These are phyloP conservation scores for Microchirus variegatus DNA, from an alignment of 2,797 vertebrate genomes.

Conservation along the genomic window DNA sequence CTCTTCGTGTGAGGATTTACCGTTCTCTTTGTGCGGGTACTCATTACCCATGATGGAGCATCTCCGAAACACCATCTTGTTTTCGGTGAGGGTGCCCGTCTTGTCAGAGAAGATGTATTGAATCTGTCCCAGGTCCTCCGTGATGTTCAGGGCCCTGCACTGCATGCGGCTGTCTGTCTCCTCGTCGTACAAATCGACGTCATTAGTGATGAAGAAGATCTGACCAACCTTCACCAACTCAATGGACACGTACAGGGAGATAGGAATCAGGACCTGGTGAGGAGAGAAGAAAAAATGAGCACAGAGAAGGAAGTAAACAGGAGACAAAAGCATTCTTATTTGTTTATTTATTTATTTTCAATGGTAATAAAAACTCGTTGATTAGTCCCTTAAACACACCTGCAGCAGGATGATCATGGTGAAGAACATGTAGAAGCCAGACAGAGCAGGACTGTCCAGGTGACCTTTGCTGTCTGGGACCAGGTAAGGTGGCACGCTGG, in stretches of 20 bases:
- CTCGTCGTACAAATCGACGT: conserved; percentile 91
- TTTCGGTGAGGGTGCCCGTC: conserved; percentile 96
- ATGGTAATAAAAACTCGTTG: conserved; percentile 4
- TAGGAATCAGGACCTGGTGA: conserved; percentile 91
- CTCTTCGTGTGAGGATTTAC: conserved; percentile 65
- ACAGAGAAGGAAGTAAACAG: not conserved
- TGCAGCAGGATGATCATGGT: conserved; percentile 97
- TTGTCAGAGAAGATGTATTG: conserved; percentile 96
- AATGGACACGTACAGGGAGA: conserved; percentile 94
- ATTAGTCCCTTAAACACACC: conserved; percentile 74
- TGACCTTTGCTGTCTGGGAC: conserved; percentile 79
- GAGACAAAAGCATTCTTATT: not conserved
- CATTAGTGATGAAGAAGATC: conserved; percentile 91
- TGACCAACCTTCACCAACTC: conserved; percentile 93
- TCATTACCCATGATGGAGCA: conserved; percentile 91
- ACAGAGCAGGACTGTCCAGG: conserved; percentile 75
- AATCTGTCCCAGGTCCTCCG: conserved; percentile 96
- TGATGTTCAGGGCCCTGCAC: conserved; percentile 92
- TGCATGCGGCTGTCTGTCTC: conserved; percentile 84
- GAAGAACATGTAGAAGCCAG: conserved; percentile 91
- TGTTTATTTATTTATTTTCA: conserved; percentile 6
- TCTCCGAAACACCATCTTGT: conserved; percentile 96
- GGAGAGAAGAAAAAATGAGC: not conserved
- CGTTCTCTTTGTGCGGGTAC: conserved; percentile 92
- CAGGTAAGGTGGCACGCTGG: conserved; percentile 83